Evolutionary conservation across 2,797 vertebrate genomes (phyloP).

Genomic region (Sarcophilus harrisii): DNA sequence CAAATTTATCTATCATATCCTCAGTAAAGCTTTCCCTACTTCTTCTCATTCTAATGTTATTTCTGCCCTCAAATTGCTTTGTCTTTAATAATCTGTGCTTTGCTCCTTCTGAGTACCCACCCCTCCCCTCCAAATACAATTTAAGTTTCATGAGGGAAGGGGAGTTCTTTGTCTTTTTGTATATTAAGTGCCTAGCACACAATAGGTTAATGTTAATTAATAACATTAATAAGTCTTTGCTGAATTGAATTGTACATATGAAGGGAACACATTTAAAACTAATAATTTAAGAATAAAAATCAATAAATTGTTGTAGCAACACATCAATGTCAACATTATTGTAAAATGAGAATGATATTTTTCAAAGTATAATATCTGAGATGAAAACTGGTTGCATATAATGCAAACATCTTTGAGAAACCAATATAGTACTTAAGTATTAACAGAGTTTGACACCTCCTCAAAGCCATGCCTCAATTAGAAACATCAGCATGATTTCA

Average conservation of each 20-base stretch:
- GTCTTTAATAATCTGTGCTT: neutral
- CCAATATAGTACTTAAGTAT: too few species aligned
- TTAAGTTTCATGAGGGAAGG: neutral
- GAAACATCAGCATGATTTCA: too few species aligned
- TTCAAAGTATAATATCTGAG: conserved; percentile 15
- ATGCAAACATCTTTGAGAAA: too few species aligned
- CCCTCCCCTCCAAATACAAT: neutral
- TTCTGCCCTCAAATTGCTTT: neutral
- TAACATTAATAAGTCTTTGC: neutral
- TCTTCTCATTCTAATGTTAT: neutral
- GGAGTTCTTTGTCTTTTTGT: neutral
- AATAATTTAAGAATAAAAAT: neutral
- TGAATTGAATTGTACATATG: neutral
- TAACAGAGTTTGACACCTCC: too few species aligned
- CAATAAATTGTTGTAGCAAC: neutral
- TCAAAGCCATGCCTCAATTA: too few species aligned
- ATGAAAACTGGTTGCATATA: too few species aligned
- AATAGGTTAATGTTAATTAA: neutral
- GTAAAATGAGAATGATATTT: conserved; percentile 22
- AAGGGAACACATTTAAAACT: neutral
- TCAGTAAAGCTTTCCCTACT: neutral
- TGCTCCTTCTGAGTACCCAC: neutral
- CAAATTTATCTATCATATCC: neutral
- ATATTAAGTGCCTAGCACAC: neutral
- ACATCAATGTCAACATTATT: neutral